Conservation (phyloP, 2,888 invertebrate species). For the Blastobasis lacticolella region DNA sequence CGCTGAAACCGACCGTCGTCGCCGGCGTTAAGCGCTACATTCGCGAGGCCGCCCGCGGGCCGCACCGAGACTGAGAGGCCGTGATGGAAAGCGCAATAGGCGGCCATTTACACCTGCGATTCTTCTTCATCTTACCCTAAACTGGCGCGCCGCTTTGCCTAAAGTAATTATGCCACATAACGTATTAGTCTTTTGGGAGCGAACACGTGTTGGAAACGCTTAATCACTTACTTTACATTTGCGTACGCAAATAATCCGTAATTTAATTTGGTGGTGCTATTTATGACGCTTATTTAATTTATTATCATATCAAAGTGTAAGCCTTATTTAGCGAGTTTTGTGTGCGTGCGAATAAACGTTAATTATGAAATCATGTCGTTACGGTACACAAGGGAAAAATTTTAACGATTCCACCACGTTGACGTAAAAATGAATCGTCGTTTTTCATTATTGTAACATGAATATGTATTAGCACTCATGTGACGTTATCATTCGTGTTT, state of each 20-base stretch:
- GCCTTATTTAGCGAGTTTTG: constrained; percentile 55
- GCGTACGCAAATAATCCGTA: constrained; percentile 68
- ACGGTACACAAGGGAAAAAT: constrained; percentile 50
- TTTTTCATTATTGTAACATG: constrained; percentile 38
- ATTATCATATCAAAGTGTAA: constrained; percentile 67
- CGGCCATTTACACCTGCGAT: constrained; percentile 69
- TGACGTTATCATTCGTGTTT: constrained; percentile 4
- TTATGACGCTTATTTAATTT: constrained; percentile 68
- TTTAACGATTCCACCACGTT: constrained; percentile 49
- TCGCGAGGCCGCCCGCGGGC: constrained; percentile 16
- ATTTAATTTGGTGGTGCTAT: constrained; percentile 65
- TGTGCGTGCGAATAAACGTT: constrained; percentile 60
- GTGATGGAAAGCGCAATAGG: constrained; percentile 66
- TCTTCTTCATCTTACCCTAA: constrained; percentile 71
- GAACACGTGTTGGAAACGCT: constrained; percentile 65
- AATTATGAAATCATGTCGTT: constrained; percentile 54
- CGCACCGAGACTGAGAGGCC: constrained; percentile 23
- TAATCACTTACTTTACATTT: constrained; percentile 71
- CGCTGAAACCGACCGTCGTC: constrained; percentile 46
- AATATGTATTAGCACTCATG: constrained; percentile 24
- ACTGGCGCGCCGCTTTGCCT: constrained; percentile 62
- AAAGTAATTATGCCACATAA: constrained; percentile 70
- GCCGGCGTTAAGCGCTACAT: constrained; percentile 38
- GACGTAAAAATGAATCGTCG: constrained; percentile 35
- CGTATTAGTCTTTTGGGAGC: constrained; percentile 70